Percentiles rank a stretch among this genome's conserved stretches.
These are phyloP conservation scores for Tethea ocularis DNA, from an alignment of 2,888 invertebrate species.

Conservation along the genomic window DNA sequence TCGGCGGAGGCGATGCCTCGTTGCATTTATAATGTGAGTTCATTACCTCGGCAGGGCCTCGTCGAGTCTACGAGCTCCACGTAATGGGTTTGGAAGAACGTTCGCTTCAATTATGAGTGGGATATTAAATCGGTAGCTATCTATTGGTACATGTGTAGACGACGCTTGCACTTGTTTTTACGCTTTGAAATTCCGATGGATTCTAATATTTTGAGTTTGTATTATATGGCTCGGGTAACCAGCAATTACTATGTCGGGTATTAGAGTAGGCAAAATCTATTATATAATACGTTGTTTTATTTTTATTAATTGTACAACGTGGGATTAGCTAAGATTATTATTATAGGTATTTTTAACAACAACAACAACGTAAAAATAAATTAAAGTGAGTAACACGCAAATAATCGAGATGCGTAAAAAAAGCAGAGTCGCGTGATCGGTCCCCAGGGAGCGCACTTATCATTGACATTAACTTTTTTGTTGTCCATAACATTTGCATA, in stretches of 20 bases:
- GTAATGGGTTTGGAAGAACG: conserved; percentile 81
- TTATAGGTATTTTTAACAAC: neutral
- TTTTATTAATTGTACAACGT: too few relatives aligned
- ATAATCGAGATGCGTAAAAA: conserved; percentile 52
- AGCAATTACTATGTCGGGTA: too few relatives aligned
- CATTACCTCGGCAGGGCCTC: conserved; percentile 71
- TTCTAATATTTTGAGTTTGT: neutral
- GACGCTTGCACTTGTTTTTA: conserved; percentile 23
- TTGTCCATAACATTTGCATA: conserved; percentile 84
- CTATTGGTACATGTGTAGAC: conserved; percentile 44
- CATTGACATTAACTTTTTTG: conserved; percentile 83
- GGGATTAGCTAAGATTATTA: neutral
- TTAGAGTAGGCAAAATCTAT: neutral
- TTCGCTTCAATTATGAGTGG: conserved; percentile 77
- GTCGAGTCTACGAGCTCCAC: conserved; percentile 61
- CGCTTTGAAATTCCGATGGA: neutral
- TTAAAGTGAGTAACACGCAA: conserved; percentile 61
- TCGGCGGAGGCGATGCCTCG: conserved; percentile 73
- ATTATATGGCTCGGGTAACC: too few relatives aligned
- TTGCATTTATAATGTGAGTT: conserved; percentile 83
- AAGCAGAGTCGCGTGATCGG: conserved; percentile 58
- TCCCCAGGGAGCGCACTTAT: conserved; percentile 77
- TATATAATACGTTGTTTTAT: too few relatives aligned
- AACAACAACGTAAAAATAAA: conserved; percentile 45
- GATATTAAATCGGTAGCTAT: conserved; percentile 74